These are phyloP conservation scores for Sanderia malayensis DNA, from an alignment of 30 jellyfish, hydroid and myxozoan species.

Conservation along the genomic window DNA sequence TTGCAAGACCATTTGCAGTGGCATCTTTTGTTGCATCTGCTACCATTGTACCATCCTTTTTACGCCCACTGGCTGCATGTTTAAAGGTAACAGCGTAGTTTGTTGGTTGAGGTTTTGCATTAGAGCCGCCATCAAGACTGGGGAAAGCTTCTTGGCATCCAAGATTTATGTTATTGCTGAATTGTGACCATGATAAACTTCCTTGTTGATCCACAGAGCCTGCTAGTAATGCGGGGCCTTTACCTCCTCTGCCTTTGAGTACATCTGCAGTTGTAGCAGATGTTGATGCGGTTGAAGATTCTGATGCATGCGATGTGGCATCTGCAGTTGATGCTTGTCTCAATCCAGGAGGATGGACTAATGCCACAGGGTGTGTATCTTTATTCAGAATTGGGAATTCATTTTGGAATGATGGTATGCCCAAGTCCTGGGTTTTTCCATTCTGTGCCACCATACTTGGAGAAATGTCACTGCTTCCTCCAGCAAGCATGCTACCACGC, in stretches of 20 bases:
- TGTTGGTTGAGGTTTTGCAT: neutral
- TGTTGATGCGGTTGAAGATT: neutral
- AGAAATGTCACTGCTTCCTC: no score
- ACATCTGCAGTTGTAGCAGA: conserved; percentile 9
- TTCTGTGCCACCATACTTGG: no score
- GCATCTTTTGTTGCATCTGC: conserved; percentile 30
- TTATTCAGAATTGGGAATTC: neutral
- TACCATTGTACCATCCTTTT: neutral
- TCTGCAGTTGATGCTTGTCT: neutral
- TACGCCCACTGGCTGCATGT: neutral
- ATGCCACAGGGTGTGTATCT: no score
- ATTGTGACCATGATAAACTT: neutral
- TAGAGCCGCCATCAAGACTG: neutral
- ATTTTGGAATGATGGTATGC: neutral
- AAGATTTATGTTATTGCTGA: neutral
- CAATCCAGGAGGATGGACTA: no score
- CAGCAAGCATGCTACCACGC: no score
- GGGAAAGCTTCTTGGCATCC: neutral
- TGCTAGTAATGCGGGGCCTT: neutral
- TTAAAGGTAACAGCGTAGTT: neutral
- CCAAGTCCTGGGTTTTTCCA: neutral
- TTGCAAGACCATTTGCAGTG: neutral
- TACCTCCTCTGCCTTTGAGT: neutral
- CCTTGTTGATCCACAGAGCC: neutral
- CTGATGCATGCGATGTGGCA: neutral